Evolutionary conservation across 2,888 invertebrate species (phyloP), one percentile per base, ranked within the genome.

Genomic region (Dorcus parallelipipedus): DNA sequence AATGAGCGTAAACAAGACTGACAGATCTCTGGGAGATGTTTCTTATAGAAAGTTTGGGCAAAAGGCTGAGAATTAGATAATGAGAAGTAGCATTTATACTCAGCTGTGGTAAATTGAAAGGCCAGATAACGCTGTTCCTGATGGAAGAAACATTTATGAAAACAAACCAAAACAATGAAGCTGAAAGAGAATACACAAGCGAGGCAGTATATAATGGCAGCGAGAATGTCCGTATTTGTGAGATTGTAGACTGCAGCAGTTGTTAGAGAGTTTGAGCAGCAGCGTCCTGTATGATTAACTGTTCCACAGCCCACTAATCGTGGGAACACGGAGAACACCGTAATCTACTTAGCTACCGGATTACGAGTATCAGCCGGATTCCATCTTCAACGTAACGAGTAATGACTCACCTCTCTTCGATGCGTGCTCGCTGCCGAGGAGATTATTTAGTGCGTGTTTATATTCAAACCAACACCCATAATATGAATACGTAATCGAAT

Each of bases 331-430:
- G 64, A 64, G 69, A 71, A 71, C 71, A 71, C 68, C 67, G 68
- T 72, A 73, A 73, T 73, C 72, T 71, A 72, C 71, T 73, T 71
- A 71, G 72, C 73, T 73, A 72, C 73, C 69, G 73, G 72, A 73
- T 73, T 73, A 73, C 72, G 71, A 64, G 66, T 64, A 69, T 69
- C 70, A 64, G 63, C 65, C 62, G 68, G 65, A 68, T 68, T 69
- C 68, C 65, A 70, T 66, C 65, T 66, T 38, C 42, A 64, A 62
- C 65, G 60, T 62, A 67, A 68, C 65, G 61, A 66, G 59, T 63
- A 67, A 66, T 55, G 53, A 54, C 52, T 48, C 53, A 47, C 43
- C 45, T 48, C 51, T 48, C 42, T 49, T 38, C 23, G 8, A 20
- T 40, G 23, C 23, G 41, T 41, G 40, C 23, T 38, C 41, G 41